These are phyloP conservation scores for Apis florea DNA, from an alignment of 1,140 invertebrate genomes.

Conservation along the genomic window DNA sequence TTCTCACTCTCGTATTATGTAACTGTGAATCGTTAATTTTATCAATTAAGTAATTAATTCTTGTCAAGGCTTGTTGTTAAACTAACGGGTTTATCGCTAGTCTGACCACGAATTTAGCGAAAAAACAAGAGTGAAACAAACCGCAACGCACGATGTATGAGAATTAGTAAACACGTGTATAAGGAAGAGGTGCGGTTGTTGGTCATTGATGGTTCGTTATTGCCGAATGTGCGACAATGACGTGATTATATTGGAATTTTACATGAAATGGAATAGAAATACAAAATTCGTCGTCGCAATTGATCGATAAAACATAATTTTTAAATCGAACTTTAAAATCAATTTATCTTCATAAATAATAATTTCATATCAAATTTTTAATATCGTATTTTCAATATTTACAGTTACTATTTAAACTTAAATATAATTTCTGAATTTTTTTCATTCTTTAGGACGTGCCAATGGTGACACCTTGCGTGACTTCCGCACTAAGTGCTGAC, in stretches of 20 bases:
- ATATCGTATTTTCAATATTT: too few relatives aligned
- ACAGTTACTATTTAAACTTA: too few relatives aligned
- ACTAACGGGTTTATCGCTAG: not conserved
- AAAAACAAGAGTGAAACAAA: slow-evolving; percentile 7
- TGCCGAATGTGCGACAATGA: not conserved
- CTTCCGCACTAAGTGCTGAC: slow-evolving; percentile 74
- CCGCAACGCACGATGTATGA: not conserved
- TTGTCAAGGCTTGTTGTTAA: not conserved
- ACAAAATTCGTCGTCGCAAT: not conserved
- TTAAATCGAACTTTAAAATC: not conserved
- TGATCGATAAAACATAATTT: not conserved
- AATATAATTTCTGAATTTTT: not conserved
- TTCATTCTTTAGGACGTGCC: slow-evolving; percentile 64
- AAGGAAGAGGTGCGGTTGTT: not conserved
- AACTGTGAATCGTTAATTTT: not conserved
- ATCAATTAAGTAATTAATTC: not conserved
- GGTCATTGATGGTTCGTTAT: not conserved
- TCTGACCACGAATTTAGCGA: slow-evolving; percentile 10
- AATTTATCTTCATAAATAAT: not conserved
- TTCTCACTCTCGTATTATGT: not conserved
- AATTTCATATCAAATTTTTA: too few relatives aligned
- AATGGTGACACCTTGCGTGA: slow-evolving; percentile 72
- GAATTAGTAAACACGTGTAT: not conserved
- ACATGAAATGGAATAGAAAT: not conserved
- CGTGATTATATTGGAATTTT: not conserved